Conservation (phyloP, 2,113 vertebrate species). For the Guaruba guarouba region DNA sequence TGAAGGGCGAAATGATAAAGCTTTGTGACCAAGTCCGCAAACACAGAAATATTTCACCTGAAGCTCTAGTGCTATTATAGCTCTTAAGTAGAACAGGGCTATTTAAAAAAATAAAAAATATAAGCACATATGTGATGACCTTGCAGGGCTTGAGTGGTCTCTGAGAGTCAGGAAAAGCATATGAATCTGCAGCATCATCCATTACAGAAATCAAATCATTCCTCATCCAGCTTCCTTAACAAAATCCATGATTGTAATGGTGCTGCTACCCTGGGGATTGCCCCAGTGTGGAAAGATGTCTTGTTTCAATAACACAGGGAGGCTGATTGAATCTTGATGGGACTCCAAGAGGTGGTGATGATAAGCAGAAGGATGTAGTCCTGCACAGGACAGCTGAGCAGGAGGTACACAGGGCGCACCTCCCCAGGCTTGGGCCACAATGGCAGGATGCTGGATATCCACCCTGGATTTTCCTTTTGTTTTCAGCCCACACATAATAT, state of each 20-base stretch:
- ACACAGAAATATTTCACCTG: conserved; percentile 81
- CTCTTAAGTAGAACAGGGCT: conserved; percentile 60
- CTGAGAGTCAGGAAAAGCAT: conserved; percentile 3
- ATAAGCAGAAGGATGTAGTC: background rate
- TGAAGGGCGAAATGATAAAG: conserved; percentile 87
- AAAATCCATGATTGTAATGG: background rate
- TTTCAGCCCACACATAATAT: background rate
- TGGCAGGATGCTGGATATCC: background rate
- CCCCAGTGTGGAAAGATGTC: accelerated
- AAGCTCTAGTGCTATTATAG: conserved; percentile 55
- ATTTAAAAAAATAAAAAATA: conserved; percentile 68
- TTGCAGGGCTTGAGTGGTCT: conserved; percentile 60
- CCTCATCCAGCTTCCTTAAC: background rate
- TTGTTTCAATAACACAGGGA: background rate
- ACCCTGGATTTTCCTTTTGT: background rate
- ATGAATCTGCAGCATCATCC: background rate
- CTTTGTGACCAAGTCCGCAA: conserved; percentile 72
- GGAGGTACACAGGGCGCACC: accelerated
- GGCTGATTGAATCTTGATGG: background rate
- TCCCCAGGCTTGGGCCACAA: background rate
- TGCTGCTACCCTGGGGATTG: background rate
- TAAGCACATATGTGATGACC: conserved; percentile 59
- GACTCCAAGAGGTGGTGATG: background rate
- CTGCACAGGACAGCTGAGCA: background rate
- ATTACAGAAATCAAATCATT: conserved; percentile 29